Conservation (phyloP, 1,140 invertebrate genomes). For the Platyura marginata region DNA sequence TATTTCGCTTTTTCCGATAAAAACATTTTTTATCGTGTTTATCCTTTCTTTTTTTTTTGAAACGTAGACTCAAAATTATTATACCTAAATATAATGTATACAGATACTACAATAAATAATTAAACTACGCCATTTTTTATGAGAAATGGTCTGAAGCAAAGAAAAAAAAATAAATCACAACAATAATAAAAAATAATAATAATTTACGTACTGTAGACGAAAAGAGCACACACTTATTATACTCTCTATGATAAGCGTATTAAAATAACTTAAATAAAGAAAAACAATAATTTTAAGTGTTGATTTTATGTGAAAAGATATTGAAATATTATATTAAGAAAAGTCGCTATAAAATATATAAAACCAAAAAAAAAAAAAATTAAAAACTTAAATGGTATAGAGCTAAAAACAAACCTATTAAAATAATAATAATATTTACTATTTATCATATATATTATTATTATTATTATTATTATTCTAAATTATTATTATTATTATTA, state of each 20-base stretch:
- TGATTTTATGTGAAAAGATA: neutral
- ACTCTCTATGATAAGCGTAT: neutral
- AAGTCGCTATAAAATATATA: neutral
- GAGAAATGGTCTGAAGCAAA: too few relatives aligned
- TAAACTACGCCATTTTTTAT: too few relatives aligned
- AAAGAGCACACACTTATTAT: neutral
- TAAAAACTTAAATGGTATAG: neutral
- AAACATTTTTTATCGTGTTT: too few relatives aligned
- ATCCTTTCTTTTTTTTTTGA: too few relatives aligned
- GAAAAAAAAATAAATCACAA: too few relatives aligned
- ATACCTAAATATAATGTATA: too few relatives aligned
- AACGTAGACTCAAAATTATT: too few relatives aligned
- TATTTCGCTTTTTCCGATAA: too few relatives aligned
- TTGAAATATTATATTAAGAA: neutral
- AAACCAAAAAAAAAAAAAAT: neutral
- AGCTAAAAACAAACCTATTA: neutral
- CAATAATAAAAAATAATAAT: neutral
- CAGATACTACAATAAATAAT: too few relatives aligned
- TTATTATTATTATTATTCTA: neutral
- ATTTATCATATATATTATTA: neutral
- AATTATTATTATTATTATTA: neutral
- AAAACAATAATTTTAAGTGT: neutral
- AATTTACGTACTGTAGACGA: neutral
- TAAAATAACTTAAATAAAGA: neutral
- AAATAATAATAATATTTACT: neutral